These are phyloP conservation scores for Drosophila incognita DNA, from an alignment of 2,888 invertebrate genomes.

Conservation along the genomic window DNA sequence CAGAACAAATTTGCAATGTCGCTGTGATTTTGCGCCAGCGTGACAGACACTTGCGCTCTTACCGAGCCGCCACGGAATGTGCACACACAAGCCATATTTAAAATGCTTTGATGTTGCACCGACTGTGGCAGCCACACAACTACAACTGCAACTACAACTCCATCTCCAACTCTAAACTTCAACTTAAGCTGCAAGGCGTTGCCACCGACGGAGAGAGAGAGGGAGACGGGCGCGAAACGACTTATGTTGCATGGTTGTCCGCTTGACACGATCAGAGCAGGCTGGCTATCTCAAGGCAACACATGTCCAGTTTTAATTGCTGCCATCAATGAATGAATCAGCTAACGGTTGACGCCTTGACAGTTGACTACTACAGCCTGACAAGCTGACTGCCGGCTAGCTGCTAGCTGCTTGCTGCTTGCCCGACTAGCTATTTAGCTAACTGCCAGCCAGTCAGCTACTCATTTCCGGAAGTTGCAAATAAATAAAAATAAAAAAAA, in stretches of 20 bases:
- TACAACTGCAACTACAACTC: conserved; percentile 12
- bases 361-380: conserved; percentile 36
- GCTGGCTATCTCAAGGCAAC: conserved; percentile 23
- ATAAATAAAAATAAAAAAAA: background rate
- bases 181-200: conserved; percentile 48
- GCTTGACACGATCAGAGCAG: conserved; percentile 74
- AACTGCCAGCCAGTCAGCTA: conserved; percentile 59
- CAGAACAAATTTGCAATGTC: conserved; percentile 76
- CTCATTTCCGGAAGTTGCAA: conserved; percentile 71
- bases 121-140: conserved; percentile 23
- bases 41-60: conserved; percentile 62
- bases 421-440: conserved; percentile 36
- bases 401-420: background rate
- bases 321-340: conserved; percentile 67
- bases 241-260: conserved; percentile 68
- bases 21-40: conserved; percentile 62
- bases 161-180: background rate
- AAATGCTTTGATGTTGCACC: conserved; percentile 72
- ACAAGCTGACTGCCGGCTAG: conserved; percentile 37
- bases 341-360: conserved; percentile 54
- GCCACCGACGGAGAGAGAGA: conserved; percentile 26
- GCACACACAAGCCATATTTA: conserved; percentile 68
- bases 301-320: conserved; percentile 72
- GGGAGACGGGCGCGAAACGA: conserved; percentile 57
- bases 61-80: conserved; percentile 33